A percentile compares a stretch with the other conserved stretches of the same genome.
phyloP scores from a whole-genome alignment of 2,888 invertebrate species.

The Smittia sp. region DNA sequence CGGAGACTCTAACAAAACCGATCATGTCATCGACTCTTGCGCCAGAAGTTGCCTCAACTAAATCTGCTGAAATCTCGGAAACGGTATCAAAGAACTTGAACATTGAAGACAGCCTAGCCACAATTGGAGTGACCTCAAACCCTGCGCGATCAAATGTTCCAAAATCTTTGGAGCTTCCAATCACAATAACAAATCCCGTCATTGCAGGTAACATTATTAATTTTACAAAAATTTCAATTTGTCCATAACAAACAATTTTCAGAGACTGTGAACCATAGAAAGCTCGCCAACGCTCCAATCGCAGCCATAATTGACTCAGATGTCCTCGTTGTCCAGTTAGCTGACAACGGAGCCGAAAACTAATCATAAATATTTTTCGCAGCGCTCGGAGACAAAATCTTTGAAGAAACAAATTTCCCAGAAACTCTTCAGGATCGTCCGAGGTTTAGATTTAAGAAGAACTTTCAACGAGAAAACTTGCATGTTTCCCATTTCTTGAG shows the following conservation, averaged over 20 bases:
- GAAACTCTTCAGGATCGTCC: background rate
- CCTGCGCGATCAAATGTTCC: constrained; percentile 57
- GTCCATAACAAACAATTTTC: no score
- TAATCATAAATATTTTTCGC: constrained; percentile 12
- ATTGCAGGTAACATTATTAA: constrained; percentile 55
- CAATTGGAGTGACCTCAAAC: constrained; percentile 57
- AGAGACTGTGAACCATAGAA: constrained; percentile 38
- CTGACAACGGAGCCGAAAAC: constrained; percentile 27
- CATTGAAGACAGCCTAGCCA: constrained; percentile 60
- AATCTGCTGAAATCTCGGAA: constrained; percentile 48
- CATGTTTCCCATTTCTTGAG: background rate
- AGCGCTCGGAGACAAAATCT: background rate
- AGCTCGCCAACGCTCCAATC: constrained; percentile 1
- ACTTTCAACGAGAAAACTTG: background rate
- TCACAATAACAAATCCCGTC: constrained; percentile 72
- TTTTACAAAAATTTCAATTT: background rate
- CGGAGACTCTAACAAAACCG: constrained; percentile 74
- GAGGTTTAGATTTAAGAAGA: background rate
- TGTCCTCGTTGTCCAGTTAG: constrained; percentile 4
- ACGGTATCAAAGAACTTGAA: constrained; percentile 47
- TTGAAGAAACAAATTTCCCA: background rate
- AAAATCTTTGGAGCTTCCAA: constrained; percentile 70
- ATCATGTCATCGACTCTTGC: constrained; percentile 68
- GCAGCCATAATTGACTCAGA: background rate
- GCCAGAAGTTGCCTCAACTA: constrained; percentile 64